Conservation (phyloP, 2,888 invertebrate species). For the Netelia inedita region DNA sequence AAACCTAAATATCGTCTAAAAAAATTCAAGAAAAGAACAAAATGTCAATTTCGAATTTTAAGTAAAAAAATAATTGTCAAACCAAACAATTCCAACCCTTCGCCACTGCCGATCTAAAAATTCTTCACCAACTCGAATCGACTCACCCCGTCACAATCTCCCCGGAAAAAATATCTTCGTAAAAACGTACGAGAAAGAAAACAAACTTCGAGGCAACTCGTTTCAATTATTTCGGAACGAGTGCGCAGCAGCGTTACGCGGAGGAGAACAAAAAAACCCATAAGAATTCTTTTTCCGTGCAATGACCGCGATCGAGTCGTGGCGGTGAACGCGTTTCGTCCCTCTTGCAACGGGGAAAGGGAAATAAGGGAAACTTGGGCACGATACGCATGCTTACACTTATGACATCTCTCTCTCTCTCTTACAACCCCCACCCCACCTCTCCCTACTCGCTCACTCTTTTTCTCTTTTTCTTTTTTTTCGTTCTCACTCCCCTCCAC, state of each 20-base stretch:
- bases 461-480: background rate
- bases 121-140: background rate
- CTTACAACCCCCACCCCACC: background rate
- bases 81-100: too few species aligned
- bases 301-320: background rate
- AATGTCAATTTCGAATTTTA: too few species aligned
- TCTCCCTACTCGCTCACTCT: background rate
- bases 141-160: background rate
- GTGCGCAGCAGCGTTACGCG: background rate
- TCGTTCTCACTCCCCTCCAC: background rate
- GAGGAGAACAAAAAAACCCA: background rate
- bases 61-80: too few species aligned
- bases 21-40: too few species aligned
- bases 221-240: background rate
- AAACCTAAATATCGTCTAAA: too few species aligned
- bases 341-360: constrained; percentile 21
- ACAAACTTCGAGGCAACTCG: background rate
- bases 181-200: background rate
- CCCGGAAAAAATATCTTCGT: background rate
- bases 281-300: constrained; percentile 46
- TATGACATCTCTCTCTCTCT: constrained; percentile 1
- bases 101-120: too few species aligned
- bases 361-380: constrained; percentile 70
- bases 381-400: constrained; percentile 74
- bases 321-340: background rate